Evolutionary conservation across 2,888 invertebrate species (phyloP), one percentile per base, ranked within the genome.

Genomic region (Halictus ligatus): DNA sequence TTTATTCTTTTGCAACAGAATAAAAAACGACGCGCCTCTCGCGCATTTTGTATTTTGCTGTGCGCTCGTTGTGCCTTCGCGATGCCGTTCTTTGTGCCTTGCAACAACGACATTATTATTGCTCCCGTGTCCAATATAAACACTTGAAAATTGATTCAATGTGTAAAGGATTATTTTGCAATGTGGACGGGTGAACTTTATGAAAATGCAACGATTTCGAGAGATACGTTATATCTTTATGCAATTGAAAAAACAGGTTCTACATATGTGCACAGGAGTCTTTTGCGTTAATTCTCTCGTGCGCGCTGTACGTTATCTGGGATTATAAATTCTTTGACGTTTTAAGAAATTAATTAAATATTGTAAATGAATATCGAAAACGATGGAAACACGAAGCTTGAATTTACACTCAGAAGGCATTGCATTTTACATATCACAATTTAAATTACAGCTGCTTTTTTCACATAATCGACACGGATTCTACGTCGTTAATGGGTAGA

Each of bases 401-500:
- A 13, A 25, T 15, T 29, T 25, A 25, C 13, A n/a, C 12, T 13
- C 13, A 29, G 35, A 0, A 35, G 35, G 35, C 60, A 5, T 25
- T 3, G 54, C 73, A 67, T 48, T 25, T 75, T 50, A 40, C 58
- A 69, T 69, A 69, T 15, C 74, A 50, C 8, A 43, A 29, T 84
- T 84, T 75, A 74, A 75, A 84, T 75, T 78, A 84, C 78, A 78
- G 60, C 60, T 75, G 84, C 60, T 54, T 58, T 58, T 60, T n/a
- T 40, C 18, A 43, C 74, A 60, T 43, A 74, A 72, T 58, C 58
- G 78, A 69, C 84, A 84, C 40, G 60, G 78, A 75, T 84, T 84
- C 84, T 84, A 84, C 78, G 29, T 48, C 69, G 78, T 75, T 84
- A 75, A 69, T 67, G 58, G 69, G 29, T 64, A 78, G 78, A 84